phyloP scores from a whole-genome alignment of 1,140 invertebrate genomes.

The Ceratina japonica region DNA sequence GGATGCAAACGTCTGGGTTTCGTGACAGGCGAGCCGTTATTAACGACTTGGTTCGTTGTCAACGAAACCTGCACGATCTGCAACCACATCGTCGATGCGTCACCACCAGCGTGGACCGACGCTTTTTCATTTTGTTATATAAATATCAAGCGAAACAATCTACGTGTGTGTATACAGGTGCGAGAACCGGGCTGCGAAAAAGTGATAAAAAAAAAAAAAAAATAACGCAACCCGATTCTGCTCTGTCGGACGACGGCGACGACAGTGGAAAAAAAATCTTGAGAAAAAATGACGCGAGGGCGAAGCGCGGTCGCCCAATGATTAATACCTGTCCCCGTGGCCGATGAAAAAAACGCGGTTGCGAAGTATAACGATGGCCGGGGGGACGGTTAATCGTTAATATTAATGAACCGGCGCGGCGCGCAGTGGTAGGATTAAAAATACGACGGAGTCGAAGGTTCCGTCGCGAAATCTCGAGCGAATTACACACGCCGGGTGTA shows the following conservation, averaged over 20 bases:
- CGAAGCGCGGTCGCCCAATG: constrained; percentile 17
- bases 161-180: neutral
- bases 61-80: constrained; percentile 93
- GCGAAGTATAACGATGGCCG: constrained; percentile 21
- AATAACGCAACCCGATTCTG: constrained; percentile 6
- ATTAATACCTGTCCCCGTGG: constrained; percentile 29
- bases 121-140: constrained; percentile 14
- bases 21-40: constrained; percentile 87
- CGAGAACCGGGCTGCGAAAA: neutral
- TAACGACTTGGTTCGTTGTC: constrained; percentile 89
- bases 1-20: constrained; percentile 85
- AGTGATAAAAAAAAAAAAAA: constrained; percentile 15
- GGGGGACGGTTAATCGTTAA: constrained; percentile 23
- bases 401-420: constrained; percentile 25
- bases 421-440: constrained; percentile 9
- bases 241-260: neutral
- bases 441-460: neutral
- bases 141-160: constrained; percentile 25
- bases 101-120: constrained; percentile 12
- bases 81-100: constrained; percentile 71
- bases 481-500: neutral
- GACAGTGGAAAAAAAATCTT: constrained; percentile 1
- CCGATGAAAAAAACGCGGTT: neutral
- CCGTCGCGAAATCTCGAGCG: neutral
- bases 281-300: constrained; percentile 27